A percentile compares a stretch with the other conserved stretches of the same genome.
These are phyloP conservation scores for Tenodera sinensis DNA, from an alignment of 2,888 invertebrate genomes.

Conservation along the genomic window DNA sequence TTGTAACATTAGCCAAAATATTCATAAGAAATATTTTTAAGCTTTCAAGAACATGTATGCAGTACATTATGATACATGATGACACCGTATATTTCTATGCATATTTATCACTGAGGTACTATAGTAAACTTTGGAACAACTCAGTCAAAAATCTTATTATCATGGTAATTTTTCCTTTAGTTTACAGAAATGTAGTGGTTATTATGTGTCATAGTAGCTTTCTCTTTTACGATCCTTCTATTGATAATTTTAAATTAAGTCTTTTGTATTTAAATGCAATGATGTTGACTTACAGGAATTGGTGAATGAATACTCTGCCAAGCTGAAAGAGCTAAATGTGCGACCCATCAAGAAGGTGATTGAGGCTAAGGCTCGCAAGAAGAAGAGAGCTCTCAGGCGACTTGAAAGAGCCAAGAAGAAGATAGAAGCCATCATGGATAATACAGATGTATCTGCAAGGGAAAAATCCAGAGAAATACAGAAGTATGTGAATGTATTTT, in stretches of 20 bases:
- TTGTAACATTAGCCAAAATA: too few relatives aligned
- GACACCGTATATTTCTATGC: too few relatives aligned
- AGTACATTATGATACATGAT: too few relatives aligned
- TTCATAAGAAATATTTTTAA: too few relatives aligned
- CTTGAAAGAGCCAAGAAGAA: conserved; percentile 94
- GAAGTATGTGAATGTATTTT: conserved; percentile 52
- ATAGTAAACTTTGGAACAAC: too few relatives aligned
- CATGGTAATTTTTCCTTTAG: too few relatives aligned
- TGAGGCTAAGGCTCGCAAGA: conserved; percentile 97
- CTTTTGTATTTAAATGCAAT: not conserved
- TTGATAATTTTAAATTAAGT: not conserved
- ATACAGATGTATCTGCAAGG: conserved; percentile 80
- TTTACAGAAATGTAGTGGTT: too few relatives aligned
- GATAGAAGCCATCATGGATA: conserved; percentile 90
- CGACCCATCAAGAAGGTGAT: conserved; percentile 96
- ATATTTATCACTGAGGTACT: too few relatives aligned
- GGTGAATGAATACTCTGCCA: conserved; percentile 79
- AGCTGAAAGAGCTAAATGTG: conserved; percentile 81
- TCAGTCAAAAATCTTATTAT: too few relatives aligned
- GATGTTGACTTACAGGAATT: conserved; percentile 55
- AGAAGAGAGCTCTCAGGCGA: conserved; percentile 79
- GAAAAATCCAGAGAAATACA: conserved; percentile 93
- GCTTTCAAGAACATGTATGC: too few relatives aligned
- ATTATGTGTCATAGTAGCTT: too few relatives aligned
- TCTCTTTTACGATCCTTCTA: not conserved